phyloP scores from a whole-genome alignment of 2,888 invertebrate species.

The Hylaea fasciaria region DNA sequence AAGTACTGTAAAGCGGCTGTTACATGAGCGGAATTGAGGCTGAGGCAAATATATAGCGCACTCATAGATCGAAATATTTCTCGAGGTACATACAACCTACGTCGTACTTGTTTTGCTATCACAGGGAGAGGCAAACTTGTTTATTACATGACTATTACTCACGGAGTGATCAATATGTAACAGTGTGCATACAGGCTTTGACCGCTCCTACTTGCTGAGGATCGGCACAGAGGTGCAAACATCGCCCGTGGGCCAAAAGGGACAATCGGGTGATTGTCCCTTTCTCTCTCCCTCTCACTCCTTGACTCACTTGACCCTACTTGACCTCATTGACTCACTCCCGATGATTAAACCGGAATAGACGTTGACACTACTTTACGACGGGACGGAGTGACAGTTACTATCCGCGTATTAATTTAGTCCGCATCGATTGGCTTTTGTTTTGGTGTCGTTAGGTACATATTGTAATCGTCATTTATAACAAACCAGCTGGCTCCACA shows the following conservation, averaged over 20 bases:
- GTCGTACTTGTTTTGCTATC: background rate
- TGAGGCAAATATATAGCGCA: too few relatives aligned
- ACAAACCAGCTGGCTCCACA: too few relatives aligned
- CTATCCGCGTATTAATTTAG: slow-evolving; percentile 70
- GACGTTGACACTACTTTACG: slow-evolving; percentile 82
- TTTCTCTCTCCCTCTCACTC: too few relatives aligned
- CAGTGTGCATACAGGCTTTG: slow-evolving; percentile 23
- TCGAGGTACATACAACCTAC: too few relatives aligned
- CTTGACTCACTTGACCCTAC: too few relatives aligned
- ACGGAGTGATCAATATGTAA: slow-evolving; percentile 30
- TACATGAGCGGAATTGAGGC: too few relatives aligned
- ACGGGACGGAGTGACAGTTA: slow-evolving; percentile 54
- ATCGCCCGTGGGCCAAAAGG: slow-evolving; percentile 66
- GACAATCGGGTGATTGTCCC: too few relatives aligned
- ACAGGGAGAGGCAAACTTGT: background rate
- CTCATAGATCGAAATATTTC: too few relatives aligned
- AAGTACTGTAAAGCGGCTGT: background rate
- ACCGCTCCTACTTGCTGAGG: slow-evolving; percentile 50
- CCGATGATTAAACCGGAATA: slow-evolving; percentile 82
- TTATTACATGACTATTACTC: slow-evolving; percentile 14
- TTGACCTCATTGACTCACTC: too few relatives aligned
- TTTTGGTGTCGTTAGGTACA: slow-evolving; percentile 12
- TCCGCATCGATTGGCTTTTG: slow-evolving; percentile 50
- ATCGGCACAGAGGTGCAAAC: slow-evolving; percentile 78
- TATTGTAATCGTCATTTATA: background rate